These are phyloP conservation scores for Ondatra zibethicus DNA, from an alignment of 2,113 vertebrate genomes.

Conservation along the genomic window DNA sequence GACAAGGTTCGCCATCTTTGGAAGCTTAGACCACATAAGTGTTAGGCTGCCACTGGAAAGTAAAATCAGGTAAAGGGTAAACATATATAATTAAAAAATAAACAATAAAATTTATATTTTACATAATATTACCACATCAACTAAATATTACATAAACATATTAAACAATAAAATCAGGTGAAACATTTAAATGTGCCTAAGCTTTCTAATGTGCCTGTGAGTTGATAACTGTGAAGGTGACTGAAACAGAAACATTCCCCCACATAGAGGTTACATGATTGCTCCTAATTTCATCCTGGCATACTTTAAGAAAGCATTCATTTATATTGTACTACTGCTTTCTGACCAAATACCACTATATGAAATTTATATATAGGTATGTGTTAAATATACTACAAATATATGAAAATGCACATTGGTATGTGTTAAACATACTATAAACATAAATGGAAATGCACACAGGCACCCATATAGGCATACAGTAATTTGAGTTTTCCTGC, in stretches of 20 bases:
- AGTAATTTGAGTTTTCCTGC: neutral
- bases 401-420: neutral
- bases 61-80: neutral
- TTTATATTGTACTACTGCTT: neutral
- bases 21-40: neutral
- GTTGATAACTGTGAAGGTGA: neutral
- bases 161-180: neutral
- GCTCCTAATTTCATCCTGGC: neutral
- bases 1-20: neutral
- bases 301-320: neutral
- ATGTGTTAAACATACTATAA: neutral
- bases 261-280: neutral
- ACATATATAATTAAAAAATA: neutral
- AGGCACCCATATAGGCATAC: too few relatives aligned
- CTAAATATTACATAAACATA: neutral
- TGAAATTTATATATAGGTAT: neutral
- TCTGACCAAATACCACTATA: neutral
- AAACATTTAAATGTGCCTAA: neutral
- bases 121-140: neutral
- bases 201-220: neutral
- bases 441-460: neutral
- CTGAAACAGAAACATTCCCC: neutral
- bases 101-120: neutral
- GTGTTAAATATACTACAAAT: neutral
- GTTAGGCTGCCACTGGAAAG: neutral